Percentiles rank a stretch among this genome's conserved stretches.
These are phyloP conservation scores for Crocuta crocuta DNA, from an alignment of 2,113 vertebrate species.

Conservation along the genomic window DNA sequence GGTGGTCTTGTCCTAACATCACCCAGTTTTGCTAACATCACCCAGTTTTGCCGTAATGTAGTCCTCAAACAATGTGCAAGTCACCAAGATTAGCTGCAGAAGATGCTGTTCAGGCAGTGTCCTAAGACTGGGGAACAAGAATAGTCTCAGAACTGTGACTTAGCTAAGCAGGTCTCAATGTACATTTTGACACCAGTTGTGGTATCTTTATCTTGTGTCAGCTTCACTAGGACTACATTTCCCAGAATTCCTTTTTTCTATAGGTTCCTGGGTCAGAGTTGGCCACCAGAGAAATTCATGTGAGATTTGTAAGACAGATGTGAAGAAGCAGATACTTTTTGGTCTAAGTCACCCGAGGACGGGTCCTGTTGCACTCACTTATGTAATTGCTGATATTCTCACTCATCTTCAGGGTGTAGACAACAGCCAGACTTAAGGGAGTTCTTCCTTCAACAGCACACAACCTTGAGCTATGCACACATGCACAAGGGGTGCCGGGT, in stretches of 20 bases:
- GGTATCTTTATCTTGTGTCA: not conserved
- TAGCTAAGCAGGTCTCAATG: not conserved
- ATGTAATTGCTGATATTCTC: not conserved
- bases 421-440: not conserved
- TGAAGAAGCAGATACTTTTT: not conserved
- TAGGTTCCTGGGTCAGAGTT: not conserved
- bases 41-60: not conserved
- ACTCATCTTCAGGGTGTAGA: not conserved
- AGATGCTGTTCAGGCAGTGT: not conserved
- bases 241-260: slow-evolving; percentile 2
- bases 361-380: not conserved
- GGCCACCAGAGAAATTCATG: not conserved
- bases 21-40: not conserved
- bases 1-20: not conserved
- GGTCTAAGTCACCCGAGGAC: not conserved
- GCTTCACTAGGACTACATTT: not conserved
- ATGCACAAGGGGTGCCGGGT: not conserved
- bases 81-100: not conserved
- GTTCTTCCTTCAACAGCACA: not conserved
- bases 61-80: not conserved
- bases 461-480: not conserved
- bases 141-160: not conserved
- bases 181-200: not conserved
- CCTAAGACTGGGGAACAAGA: not conserved
- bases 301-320: not conserved